Evolutionary conservation across 2,888 invertebrate species (phyloP), one percentile per base, ranked within the genome.

Genomic region (Keiferia lycopersicella): DNA sequence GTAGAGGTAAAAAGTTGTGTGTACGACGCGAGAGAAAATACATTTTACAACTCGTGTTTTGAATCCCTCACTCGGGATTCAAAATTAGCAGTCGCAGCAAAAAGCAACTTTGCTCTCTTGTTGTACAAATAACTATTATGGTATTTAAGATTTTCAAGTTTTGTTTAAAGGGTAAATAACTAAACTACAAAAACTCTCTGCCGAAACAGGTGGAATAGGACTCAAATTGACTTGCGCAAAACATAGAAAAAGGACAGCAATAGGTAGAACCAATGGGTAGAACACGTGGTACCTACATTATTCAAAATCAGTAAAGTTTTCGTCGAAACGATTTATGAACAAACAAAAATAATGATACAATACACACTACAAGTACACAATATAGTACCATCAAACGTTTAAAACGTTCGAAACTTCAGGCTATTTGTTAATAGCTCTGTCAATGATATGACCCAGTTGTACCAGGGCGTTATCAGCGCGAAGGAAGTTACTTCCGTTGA

Each of bases 381-480:
- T 45, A 18, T 50, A 18, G 16, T 56, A 65, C 16, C 20, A n/a
- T 41, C 12, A 16, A 45, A 56, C 56, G 56, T 53, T 56, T 26
- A 41, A n/a, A 20, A 34, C 63, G 68, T 67, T 68, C 75, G 71
- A 76, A 56, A 10, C 26, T 16, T 30, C 56, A 26, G 34, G 56
- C 56, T 30, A 56, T 56, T 56, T 73, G 73, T 75, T 80, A 83
- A 79, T 80, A 82, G 79, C 83, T 84, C 78, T 85, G 88, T 82
- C 84, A 84, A 78, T 78, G 81, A 80, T 79, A 79, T 84, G 88
- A 86, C 87, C 86, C 80, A 86, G 78, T 86, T 81, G 75, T 75
- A 84, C 80, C 73, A 82, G 81, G 82, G 73, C 69, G 70, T 76
- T 87, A 89, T 87, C 86, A 86, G 68, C 67, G 68, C 67, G 73